phyloP scores from a whole-genome alignment of 2,797 vertebrate species.

The Enteromius fasciolatus region DNA sequence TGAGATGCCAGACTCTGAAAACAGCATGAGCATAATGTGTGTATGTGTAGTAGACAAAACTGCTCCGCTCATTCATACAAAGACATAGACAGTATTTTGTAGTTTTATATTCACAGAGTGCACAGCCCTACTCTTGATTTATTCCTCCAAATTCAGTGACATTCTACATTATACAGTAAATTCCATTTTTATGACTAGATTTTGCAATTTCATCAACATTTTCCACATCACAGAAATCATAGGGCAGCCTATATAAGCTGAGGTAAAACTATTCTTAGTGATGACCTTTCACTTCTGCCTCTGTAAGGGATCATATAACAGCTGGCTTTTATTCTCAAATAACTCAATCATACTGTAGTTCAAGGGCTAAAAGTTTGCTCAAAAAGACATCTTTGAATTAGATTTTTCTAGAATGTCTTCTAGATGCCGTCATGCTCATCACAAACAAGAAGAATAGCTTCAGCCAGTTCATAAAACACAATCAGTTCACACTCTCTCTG shows the following conservation, averaged over 20 bases:
- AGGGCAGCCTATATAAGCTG: not conserved
- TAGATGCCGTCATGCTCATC: not conserved
- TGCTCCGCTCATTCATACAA: not conserved
- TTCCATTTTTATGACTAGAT: not conserved
- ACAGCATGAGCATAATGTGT: not conserved
- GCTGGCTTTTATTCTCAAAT: constrained; percentile 42
- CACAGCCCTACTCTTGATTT: not conserved
- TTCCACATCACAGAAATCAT: not conserved
- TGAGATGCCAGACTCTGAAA: not conserved
- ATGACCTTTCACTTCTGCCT: constrained; percentile 30
- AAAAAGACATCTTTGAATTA: not conserved
- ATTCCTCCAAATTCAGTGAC: not conserved
- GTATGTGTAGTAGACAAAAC: not conserved
- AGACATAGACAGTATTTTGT: not conserved
- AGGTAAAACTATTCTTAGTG: constrained; percentile 26
- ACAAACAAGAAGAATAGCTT: not conserved
- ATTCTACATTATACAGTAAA: not conserved
- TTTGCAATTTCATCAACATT: not conserved
- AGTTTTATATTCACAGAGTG: constrained; percentile 3
- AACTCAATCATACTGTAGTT: constrained; percentile 48
- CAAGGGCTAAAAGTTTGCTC: constrained; percentile 45
- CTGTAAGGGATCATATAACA: constrained; percentile 22
- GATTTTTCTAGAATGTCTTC: not conserved
- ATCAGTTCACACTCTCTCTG: too few species aligned
- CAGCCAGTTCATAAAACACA: constrained; percentile 7